Evolutionary conservation across 2,797 vertebrate species (phyloP).

Genomic region (Myotis myotis): DNA sequence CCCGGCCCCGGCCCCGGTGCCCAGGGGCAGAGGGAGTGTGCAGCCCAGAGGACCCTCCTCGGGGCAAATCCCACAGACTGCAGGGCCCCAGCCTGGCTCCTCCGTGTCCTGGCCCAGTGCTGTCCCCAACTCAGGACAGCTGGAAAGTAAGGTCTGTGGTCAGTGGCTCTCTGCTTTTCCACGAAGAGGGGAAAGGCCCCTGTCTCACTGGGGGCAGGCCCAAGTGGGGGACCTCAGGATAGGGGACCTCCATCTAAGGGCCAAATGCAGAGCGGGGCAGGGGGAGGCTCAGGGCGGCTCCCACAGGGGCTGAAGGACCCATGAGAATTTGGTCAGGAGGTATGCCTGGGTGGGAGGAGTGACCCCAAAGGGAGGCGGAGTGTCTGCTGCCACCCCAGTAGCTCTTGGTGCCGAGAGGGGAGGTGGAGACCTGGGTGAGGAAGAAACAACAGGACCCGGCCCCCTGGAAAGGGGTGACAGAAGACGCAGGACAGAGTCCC

Average conservation of each 20-base stretch:
- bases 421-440: neutral
- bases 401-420: neutral
- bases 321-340: neutral
- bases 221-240: neutral
- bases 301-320: neutral
- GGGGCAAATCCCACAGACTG: neutral
- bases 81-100: neutral
- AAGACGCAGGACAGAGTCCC: neutral
- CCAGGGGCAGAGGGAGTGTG: neutral
- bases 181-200: too few relatives aligned
- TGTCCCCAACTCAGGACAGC: neutral
- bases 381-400: neutral
- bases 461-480: rapidly evolving
- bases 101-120: neutral
- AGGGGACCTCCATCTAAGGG: neutral
- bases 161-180: neutral
- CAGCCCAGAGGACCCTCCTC: neutral
- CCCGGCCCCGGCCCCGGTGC: neutral
- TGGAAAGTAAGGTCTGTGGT: neutral
- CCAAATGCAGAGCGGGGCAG: neutral
- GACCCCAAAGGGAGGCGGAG: neutral
- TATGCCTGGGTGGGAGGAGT: neutral
- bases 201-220: neutral
- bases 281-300: neutral
- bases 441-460: neutral